Conservation (phyloP, 2,888 invertebrate genomes). For the Willowsia nigromaculata region DNA sequence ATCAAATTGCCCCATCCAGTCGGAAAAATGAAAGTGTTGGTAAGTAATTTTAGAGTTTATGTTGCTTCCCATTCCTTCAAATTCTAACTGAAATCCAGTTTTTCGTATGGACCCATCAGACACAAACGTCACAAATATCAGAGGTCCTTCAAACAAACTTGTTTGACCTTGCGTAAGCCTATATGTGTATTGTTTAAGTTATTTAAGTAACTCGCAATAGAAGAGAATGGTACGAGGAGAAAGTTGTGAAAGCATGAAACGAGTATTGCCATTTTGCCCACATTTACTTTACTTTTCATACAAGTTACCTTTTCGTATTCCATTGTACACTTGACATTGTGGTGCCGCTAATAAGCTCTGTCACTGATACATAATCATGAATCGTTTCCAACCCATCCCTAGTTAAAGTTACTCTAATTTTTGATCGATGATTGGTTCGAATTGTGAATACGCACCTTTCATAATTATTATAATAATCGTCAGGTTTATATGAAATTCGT, state of each 20-base stretch:
- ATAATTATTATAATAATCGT: conserved; percentile 41
- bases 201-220: too few relatives aligned
- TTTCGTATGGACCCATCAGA: conserved; percentile 37
- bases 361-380: conserved; percentile 55
- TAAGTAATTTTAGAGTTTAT: conserved; percentile 27
- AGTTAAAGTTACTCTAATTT: conserved; percentile 24
- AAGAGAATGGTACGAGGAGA: too few relatives aligned
- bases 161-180: conserved; percentile 35
- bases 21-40: conserved; percentile 65
- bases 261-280: neutral
- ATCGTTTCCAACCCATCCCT: conserved; percentile 13
- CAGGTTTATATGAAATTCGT: conserved; percentile 53
- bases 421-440: conserved; percentile 63
- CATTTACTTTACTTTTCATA: neutral
- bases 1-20: conserved; percentile 35
- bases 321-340: neutral
- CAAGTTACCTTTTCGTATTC: conserved; percentile 41
- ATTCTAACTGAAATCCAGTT: conserved; percentile 60
- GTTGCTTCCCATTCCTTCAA: conserved; percentile 69
- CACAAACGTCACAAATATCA: conserved; percentile 67
- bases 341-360: conserved; percentile 19
- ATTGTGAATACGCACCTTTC: conserved; percentile 70
- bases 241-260: too few relatives aligned
- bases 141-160: conserved; percentile 61
- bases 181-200: too few relatives aligned